Evolutionary conservation across 2,113 vertebrate genomes (phyloP).

Genomic region (Aleadryas rufinucha): DNA sequence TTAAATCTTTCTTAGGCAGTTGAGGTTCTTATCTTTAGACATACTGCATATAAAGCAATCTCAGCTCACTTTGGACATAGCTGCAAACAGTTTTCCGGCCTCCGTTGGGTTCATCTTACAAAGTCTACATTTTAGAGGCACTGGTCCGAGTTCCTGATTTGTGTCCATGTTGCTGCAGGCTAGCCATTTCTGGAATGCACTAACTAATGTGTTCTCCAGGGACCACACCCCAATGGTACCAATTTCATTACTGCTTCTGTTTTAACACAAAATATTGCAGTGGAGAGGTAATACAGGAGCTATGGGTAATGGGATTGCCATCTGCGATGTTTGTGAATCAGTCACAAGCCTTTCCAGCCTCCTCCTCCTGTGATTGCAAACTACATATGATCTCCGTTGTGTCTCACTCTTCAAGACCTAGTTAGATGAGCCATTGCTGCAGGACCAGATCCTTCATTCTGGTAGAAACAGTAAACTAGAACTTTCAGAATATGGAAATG

Average conservation of each 20-base stretch:
- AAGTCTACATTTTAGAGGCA: neutral
- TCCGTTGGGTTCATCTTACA: neutral
- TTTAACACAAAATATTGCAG: neutral
- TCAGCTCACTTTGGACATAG: neutral
- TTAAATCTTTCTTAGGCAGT: neutral
- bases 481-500: neutral
- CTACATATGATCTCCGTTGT: neutral
- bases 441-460: neutral
- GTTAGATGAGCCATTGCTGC: neutral
- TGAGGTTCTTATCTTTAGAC: neutral
- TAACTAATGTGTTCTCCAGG: accelerated
- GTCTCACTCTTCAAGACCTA: neutral
- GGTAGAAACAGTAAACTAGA: neutral
- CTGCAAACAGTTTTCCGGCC: neutral
- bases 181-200: neutral
- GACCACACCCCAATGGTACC: neutral
- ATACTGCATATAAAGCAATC: neutral
- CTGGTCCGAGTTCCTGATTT: neutral
- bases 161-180: neutral
- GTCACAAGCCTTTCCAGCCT: neutral
- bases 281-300: neutral
- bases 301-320: neutral
- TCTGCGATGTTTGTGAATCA: neutral
- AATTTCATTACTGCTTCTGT: neutral
- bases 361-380: accelerated